Percentiles rank a stretch among this genome's conserved stretches.
Evolutionary conservation across 2,797 vertebrate genomes (phyloP).

Genomic region (Myotis findleyi): DNA sequence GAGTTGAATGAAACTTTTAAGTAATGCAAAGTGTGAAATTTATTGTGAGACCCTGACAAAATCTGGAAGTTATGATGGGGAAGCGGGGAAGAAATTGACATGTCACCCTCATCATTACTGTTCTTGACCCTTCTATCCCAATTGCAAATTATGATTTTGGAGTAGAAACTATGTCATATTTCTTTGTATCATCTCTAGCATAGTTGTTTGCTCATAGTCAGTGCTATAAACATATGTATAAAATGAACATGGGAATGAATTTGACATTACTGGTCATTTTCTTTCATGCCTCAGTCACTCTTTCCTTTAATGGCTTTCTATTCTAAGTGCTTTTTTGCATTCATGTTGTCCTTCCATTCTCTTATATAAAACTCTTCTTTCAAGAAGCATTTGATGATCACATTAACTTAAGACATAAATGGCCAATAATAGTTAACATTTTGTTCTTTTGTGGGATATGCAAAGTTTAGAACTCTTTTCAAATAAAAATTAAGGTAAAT

Average conservation of each 20-base stretch:
- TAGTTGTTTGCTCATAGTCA: neutral
- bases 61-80: neutral
- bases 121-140: neutral
- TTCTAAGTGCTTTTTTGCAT: slow-evolving; percentile 4
- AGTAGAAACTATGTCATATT: neutral
- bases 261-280: neutral
- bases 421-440: slow-evolving; percentile 6
- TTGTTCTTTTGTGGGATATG: slow-evolving; percentile 1
- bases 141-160: neutral
- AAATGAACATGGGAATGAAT: neutral
- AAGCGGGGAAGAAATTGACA: neutral
- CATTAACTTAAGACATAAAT: slow-evolving; percentile 15
- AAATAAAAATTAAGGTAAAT: slow-evolving; percentile 58
- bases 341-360: slow-evolving; percentile 22
- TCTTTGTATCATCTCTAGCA: neutral
- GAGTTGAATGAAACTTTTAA: slow-evolving; percentile 1
- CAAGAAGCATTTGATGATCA: neutral
- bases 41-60: slow-evolving; percentile 26
- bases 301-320: slow-evolving; percentile 21
- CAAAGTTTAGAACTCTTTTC: slow-evolving; percentile 34
- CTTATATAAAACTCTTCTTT: slow-evolving; percentile 31
- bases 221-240: slow-evolving; percentile 3
- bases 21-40: slow-evolving; percentile 32
- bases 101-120: neutral
- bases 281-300: slow-evolving; percentile 25